Evolutionary conservation across 2,113 vertebrate genomes (phyloP), one percentile per base, ranked within the genome.

Genomic region (Nothoprocta pentlandii): DNA sequence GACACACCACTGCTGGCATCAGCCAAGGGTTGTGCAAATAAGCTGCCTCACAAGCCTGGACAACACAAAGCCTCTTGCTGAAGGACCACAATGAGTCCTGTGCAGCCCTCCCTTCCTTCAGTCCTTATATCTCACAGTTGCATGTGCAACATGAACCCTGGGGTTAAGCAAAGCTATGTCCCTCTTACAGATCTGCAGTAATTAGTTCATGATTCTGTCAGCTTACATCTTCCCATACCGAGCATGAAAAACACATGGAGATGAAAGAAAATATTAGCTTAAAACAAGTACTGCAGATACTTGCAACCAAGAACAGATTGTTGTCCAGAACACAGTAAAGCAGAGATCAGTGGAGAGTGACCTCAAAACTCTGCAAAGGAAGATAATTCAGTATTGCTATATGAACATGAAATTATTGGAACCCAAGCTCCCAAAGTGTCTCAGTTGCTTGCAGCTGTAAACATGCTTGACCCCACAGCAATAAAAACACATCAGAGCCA

Each of bases 1-100:
- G 34, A 13, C 0, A 0, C 6, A n/a, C 3, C 39, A 13, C 39
- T 64, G 46, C 51, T 59, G 46, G 39, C 54, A 61, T 28, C 76
- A 54, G 64, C 46, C 9, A 41, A 1, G 44, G 16, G 17, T 13
- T 3, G 0, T 14, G 16, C 16, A 10, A n/a, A 34, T 22, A 56
- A 79, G 44, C 70, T 79, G 76, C 36, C 8, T 80, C 21, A 32
- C 10, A 32, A 12, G 67, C 41, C 56, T 36, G n/a, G 73, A 42
- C 53, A 76, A 47, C n/a, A 63, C 19, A 1, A 0, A 54, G 16
- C 9, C 22, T 58, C 4, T 26, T 67, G n/a, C 47, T 59, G 36
- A 21, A 68, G 22, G 5, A 34, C 36, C 36, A 53, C 41, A 1
- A 42, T 30, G 56, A 12, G 9, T 9, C 54, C 34, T 9, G 54